Percentiles rank a stretch among this genome's conserved stretches.
These are phyloP conservation scores for Tetanocera ferruginea DNA, from an alignment of 2,888 invertebrate species.

Conservation along the genomic window DNA sequence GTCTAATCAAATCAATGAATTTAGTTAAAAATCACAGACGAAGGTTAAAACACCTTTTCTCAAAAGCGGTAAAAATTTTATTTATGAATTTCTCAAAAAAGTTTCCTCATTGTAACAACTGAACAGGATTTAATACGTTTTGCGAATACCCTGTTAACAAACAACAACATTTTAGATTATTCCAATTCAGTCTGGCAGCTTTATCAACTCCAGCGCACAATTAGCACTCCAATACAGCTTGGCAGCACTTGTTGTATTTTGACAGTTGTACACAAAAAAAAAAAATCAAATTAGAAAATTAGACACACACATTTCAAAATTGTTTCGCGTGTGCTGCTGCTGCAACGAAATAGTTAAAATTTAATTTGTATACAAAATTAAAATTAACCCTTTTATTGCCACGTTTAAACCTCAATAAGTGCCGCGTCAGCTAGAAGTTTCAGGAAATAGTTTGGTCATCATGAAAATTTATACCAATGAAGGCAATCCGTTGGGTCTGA, in stretches of 20 bases:
- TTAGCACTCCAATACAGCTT: not conserved
- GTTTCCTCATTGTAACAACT: too few species aligned
- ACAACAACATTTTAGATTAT: too few species aligned
- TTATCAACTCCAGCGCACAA: not conserved
- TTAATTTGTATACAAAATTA: not conserved
- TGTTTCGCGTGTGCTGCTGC: not conserved
- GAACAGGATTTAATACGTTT: too few species aligned
- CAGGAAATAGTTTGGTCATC: constrained; percentile 4
- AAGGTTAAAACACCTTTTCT: too few species aligned
- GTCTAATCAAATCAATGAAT: too few species aligned
- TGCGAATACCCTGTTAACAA: too few species aligned
- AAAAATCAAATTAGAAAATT: not conserved
- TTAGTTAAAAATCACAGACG: too few species aligned
- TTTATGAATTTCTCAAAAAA: too few species aligned
- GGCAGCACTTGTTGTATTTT: not conserved
- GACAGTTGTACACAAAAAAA: constrained; percentile 9
- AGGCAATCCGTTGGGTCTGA: constrained; percentile 82
- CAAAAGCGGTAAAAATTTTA: too few species aligned
- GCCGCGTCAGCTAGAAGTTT: not conserved
- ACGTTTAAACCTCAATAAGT: constrained; percentile 50
- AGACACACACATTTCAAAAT: not conserved
- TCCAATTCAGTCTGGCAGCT: not conserved
- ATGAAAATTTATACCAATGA: constrained; percentile 83
- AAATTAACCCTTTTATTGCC: constrained; percentile 54
- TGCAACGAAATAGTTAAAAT: not conserved